Evolutionary conservation across 2,113 vertebrate genomes (phyloP).

Genomic region (Eidolon helvum): DNA sequence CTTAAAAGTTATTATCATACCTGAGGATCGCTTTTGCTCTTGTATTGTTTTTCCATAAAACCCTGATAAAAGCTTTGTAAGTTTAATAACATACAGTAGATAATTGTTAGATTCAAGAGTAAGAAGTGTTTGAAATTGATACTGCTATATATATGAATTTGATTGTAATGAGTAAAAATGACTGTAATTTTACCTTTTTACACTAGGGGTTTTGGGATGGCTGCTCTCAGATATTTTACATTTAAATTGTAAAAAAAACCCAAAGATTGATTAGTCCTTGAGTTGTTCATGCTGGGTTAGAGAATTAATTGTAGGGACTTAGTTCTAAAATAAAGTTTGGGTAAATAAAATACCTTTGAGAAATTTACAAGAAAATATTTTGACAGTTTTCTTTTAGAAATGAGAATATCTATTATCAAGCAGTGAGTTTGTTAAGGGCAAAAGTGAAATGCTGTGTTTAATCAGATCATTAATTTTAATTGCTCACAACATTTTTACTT

Average conservation of each 20-base stretch:
- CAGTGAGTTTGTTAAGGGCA: neutral
- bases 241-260: neutral
- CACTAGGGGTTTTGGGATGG: neutral
- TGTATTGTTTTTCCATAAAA: conserved; percentile 31
- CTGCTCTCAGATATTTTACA: neutral
- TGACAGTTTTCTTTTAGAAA: conserved; percentile 42
- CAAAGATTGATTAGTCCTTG: neutral
- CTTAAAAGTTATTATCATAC: conserved; percentile 38
- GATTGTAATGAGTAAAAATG: conserved; percentile 7
- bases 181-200: neutral
- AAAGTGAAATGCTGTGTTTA: neutral
- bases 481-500: neutral
- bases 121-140: conserved; percentile 56
- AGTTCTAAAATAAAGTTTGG: neutral
- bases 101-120: conserved; percentile 47
- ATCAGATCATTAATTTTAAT: neutral
- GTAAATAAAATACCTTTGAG: neutral
- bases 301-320: neutral
- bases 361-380: conserved; percentile 10
- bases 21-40: conserved; percentile 57
- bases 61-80: conserved; percentile 33
- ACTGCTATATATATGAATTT: conserved; percentile 31
- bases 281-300: neutral
- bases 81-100: conserved; percentile 23
- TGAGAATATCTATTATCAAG: neutral